phyloP scores from a whole-genome alignment of 2,113 vertebrate genomes.

The Zonotrichia leucophrys region DNA sequence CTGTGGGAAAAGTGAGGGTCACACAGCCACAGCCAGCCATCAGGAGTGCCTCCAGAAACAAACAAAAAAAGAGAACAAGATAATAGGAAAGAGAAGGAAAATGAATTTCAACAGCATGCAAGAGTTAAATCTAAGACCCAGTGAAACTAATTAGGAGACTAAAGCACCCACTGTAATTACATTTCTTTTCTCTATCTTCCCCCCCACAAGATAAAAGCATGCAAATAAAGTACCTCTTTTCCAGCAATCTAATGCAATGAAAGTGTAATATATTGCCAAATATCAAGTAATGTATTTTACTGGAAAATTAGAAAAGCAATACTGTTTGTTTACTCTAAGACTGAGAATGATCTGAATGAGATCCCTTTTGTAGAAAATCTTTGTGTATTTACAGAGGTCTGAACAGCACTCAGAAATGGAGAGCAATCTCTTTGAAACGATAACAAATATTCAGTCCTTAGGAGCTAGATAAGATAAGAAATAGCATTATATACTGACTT shows the following conservation, averaged over 20 bases:
- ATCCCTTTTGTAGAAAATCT: not conserved
- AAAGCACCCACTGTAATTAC: not conserved
- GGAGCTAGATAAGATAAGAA: not conserved
- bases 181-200: not conserved
- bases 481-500: not conserved
- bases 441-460: not conserved
- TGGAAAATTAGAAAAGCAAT: not conserved
- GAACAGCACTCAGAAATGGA: not conserved
- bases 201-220: not conserved
- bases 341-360: not conserved
- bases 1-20: not conserved
- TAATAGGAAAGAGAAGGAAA: not conserved
- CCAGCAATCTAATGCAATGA: not conserved
- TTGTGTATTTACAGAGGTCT: not conserved
- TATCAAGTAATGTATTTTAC: conserved; percentile 3
- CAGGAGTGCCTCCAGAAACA: not conserved
- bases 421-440: not conserved
- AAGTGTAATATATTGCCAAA: not conserved
- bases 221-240: conserved; percentile 7
- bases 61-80: not conserved
- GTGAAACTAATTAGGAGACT: not conserved
- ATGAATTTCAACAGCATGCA: not conserved
- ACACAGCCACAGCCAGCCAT: not conserved
- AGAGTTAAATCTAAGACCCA: conserved; percentile 26
- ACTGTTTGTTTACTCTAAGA: not conserved